These are phyloP conservation scores for Podotricha telesiphe DNA, from an alignment of 2,888 invertebrate species.

Conservation along the genomic window DNA sequence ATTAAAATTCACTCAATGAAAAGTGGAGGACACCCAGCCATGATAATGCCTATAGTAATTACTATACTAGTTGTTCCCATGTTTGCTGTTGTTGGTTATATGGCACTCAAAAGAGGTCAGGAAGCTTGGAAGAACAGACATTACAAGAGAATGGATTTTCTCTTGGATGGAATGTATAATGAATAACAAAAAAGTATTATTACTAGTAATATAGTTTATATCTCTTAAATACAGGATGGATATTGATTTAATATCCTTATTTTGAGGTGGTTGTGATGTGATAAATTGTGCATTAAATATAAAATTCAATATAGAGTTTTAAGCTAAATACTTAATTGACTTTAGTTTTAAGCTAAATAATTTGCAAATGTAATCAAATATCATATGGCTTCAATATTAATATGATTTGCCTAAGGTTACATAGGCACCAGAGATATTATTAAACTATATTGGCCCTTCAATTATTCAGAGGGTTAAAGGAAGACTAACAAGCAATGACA, in stretches of 20 bases:
- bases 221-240: not conserved
- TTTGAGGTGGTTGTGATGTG: slow-evolving; percentile 16
- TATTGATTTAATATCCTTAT: not conserved
- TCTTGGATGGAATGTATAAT: slow-evolving; percentile 95
- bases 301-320: not conserved
- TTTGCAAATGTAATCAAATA: slow-evolving; percentile 8
- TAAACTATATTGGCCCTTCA: not conserved
- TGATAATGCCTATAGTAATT: slow-evolving; percentile 89
- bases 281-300: slow-evolving; percentile 14
- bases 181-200: slow-evolving; percentile 74
- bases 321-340: not conserved
- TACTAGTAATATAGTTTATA: not conserved
- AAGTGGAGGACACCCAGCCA: slow-evolving; percentile 81
- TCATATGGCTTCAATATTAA: not conserved
- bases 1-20: slow-evolving; percentile 48
- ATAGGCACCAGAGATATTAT: not conserved
- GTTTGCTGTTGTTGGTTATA: slow-evolving; percentile 86
- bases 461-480: slow-evolving; percentile 5
- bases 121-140: slow-evolving; percentile 94
- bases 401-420: slow-evolving; percentile 7
- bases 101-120: slow-evolving; percentile 87
- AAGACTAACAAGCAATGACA: slow-evolving; percentile 30
- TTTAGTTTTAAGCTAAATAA: not conserved
- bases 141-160: slow-evolving; percentile 93
- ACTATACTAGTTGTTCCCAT: slow-evolving; percentile 90